These are phyloP conservation scores for Capitulum mitella DNA, from an alignment of 2,888 invertebrate species.

Conservation along the genomic window DNA sequence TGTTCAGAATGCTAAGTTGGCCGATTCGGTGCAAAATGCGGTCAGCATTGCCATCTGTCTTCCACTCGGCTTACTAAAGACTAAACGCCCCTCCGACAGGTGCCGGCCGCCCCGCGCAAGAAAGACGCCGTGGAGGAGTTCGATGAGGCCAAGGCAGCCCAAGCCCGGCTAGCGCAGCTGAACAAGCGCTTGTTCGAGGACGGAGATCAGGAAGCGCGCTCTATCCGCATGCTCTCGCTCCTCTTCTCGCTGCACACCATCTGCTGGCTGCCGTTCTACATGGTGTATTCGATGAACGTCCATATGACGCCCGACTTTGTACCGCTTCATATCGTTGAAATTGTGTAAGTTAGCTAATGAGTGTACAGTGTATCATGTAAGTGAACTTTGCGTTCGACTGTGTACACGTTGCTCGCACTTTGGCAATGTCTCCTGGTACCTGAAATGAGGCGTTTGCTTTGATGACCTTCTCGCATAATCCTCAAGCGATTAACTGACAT, in stretches of 20 bases:
- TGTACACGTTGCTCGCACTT: no score
- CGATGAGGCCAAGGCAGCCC: background rate
- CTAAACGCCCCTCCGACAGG: background rate
- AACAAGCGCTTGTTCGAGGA: background rate
- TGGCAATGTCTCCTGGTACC: no score
- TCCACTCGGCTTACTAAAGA: no score
- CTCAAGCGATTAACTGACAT: no score
- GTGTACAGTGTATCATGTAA: no score
- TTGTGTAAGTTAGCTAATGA: background rate
- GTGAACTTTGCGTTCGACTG: no score
- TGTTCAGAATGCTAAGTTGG: no score
- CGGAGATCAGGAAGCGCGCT: background rate
- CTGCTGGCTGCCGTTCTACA: slow-evolving; percentile 16
- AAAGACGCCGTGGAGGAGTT: background rate
- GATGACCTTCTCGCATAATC: no score
- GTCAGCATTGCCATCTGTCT: no score
- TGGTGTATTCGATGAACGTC: background rate
- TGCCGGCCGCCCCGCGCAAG: background rate
- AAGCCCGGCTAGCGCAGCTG: background rate
- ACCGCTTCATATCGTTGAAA: background rate
- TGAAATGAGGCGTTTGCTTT: no score
- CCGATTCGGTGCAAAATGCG: no score
- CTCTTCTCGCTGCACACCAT: background rate
- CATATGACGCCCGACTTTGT: background rate
- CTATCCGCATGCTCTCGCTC: background rate